These are phyloP conservation scores for Enteromius treurensis DNA, from an alignment of 2,797 vertebrate species.

Conservation along the genomic window DNA sequence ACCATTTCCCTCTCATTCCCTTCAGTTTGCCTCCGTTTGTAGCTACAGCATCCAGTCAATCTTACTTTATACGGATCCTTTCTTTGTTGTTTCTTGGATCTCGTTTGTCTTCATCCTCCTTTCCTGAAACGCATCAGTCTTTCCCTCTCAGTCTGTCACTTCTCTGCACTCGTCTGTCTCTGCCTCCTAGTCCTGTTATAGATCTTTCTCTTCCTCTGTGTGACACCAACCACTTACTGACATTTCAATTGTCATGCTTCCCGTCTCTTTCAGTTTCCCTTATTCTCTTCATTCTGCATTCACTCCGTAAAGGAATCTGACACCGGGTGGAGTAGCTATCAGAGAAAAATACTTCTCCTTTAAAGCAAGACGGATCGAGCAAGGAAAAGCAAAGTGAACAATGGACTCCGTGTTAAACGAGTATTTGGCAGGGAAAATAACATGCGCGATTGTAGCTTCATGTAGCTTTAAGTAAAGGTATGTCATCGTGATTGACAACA, in stretches of 20 bases:
- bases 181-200: background rate
- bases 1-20: background rate
- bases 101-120: conserved; percentile 26
- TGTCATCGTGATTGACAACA: background rate
- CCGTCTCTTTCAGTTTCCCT: conserved; percentile 22
- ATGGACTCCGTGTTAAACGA: background rate
- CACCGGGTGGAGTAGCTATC: conserved; percentile 18
- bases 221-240: conserved; percentile 44
- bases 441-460: background rate
- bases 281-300: conserved; percentile 11
- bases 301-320: conserved; percentile 24
- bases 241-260: conserved; percentile 49
- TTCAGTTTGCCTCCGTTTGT: background rate
- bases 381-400: conserved; percentile 5
- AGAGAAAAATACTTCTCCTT: conserved; percentile 23
- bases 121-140: conserved; percentile 27
- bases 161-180: conserved; percentile 6
- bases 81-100: conserved; percentile 2
- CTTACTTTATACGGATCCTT: background rate
- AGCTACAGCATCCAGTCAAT: conserved; percentile 8
- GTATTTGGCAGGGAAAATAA: background rate
- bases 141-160: conserved; percentile 8
- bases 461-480: background rate
- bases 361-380: conserved; percentile 21
- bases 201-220: conserved; percentile 20